Base-by-base conservation (phyloP, 2,113 vertebrate species). In the Microtus richardsoni region DNA sequence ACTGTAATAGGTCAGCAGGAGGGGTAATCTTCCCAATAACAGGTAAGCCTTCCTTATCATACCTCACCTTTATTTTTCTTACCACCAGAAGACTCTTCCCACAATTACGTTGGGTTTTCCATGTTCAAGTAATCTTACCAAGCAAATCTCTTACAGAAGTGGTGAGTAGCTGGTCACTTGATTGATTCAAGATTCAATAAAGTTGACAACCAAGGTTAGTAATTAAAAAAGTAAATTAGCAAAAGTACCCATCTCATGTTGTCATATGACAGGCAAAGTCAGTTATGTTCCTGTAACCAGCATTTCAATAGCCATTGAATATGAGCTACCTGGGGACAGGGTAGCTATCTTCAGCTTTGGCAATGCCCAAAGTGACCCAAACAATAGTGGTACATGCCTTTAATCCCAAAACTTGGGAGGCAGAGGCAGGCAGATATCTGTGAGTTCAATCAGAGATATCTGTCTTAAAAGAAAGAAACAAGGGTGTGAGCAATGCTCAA, bases 251-350 rank as follows among this genome's bases (percentile, higher is more conserved):
- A 13, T 44, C 7, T 12, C 21, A 5, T 75, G 24, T 91, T 88
- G 49, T 74, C 5, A 70, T 16, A 60, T 19, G 41, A 21, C 47
- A 88, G 36, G 33, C 3, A 4, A 24, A 58, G 70, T 68, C 9
- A 14, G 7, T 12, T 30, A 86, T 30, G 8, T 5, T 83, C 89
- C 62, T 78, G 24, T 39, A 68, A 60, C 4, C 54, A 58, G 4
- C 4, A 0, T n/a, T 88, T 49, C 7, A 19, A 71, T 17, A n/a
- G 19, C 36, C 41, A 19, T 3, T 90, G 21, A 19, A 24, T 47
- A 0, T 47, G 36, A 3, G 49, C 14, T 9, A 28, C 0, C 7
- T 12, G 39, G 41, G 41, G 5, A 1, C 19, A 73, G 87, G 36
- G 28, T 36, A 7, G 3, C 7, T 94, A 91, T 94, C 52, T 82